Evolutionary conservation across 1,140 invertebrate species (phyloP).

Genomic region (Adelges cooleyi): DNA sequence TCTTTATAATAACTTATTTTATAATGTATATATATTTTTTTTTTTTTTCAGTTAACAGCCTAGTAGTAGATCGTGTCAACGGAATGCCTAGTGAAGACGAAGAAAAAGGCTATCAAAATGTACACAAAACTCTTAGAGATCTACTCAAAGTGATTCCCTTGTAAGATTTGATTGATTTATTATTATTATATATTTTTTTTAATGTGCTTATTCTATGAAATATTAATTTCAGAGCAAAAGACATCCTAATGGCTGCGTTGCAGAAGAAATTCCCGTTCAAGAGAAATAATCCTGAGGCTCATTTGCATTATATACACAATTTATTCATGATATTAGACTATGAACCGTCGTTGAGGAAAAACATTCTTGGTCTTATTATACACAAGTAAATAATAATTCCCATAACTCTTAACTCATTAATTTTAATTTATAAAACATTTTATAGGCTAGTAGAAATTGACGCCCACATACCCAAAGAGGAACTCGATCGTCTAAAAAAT

Average conservation of each 20-base stretch:
- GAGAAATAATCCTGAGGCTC: constrained; percentile 42
- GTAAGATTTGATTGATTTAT: constrained; percentile 41
- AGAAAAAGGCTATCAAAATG: constrained; percentile 40
- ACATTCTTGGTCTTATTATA: constrained; percentile 53
- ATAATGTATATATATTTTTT: background rate
- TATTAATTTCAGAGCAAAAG: constrained; percentile 42
- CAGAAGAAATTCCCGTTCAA: constrained; percentile 51
- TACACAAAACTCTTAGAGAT: constrained; percentile 46
- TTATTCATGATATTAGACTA: constrained; percentile 52
- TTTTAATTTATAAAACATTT: too few relatives aligned
- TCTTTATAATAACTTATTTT: background rate
- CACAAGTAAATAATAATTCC: constrained; percentile 52
- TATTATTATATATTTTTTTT: background rate
- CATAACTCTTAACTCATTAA: too few relatives aligned
- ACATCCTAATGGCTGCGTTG: constrained; percentile 43
- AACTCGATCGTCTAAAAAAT: constrained; percentile 41
- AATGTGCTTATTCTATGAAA: constrained; percentile 32
- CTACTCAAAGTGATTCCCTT: constrained; percentile 50
- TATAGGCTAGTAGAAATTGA: constrained; percentile 54
- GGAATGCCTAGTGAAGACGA: constrained; percentile 37
- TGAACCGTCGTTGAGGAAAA: constrained; percentile 45
- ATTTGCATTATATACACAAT: constrained; percentile 52
- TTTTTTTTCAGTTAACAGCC: background rate
- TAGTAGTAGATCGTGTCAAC: background rate
- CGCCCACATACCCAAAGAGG: constrained; percentile 48